These are phyloP conservation scores for Lysandra bellargus DNA, from an alignment of 2,888 invertebrate species.

Conservation along the genomic window DNA sequence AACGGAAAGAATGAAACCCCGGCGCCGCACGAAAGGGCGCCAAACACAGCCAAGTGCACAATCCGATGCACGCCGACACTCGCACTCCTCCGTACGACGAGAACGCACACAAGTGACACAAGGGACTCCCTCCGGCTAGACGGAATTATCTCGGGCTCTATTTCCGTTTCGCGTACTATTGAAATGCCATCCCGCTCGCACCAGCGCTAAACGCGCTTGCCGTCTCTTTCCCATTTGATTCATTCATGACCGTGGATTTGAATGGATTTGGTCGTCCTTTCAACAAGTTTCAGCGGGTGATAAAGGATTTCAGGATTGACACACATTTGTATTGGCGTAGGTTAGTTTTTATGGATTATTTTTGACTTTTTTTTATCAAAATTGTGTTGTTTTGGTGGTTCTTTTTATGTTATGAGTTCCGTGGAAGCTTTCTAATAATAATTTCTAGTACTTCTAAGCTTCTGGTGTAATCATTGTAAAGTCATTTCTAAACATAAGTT, in stretches of 20 bases:
- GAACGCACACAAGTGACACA: slow-evolving; percentile 78
- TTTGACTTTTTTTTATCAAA: not conserved
- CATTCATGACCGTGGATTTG: slow-evolving; percentile 77
- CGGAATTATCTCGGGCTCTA: slow-evolving; percentile 79
- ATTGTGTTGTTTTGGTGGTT: not conserved
- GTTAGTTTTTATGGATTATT: not conserved
- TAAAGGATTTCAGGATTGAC: slow-evolving; percentile 28
- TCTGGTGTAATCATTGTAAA: not conserved
- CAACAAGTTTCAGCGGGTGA: slow-evolving; percentile 52
- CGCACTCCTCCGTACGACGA: slow-evolving; percentile 68
- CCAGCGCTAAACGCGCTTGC: slow-evolving; percentile 43
- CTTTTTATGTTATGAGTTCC: not conserved
- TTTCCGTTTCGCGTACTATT: slow-evolving; percentile 80
- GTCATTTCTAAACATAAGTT: not conserved
- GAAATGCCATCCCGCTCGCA: slow-evolving; percentile 67
- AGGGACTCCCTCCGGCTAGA: slow-evolving; percentile 80
- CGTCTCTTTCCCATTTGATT: slow-evolving; percentile 75
- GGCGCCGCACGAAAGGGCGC: slow-evolving; percentile 58
- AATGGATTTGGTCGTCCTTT: slow-evolving; percentile 69
- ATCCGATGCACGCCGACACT: slow-evolving; percentile 67
- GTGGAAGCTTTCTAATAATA: not conserved
- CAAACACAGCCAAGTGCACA: slow-evolving; percentile 51
- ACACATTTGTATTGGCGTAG: slow-evolving; percentile 38
- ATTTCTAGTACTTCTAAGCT: not conserved
- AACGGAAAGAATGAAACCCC: slow-evolving; percentile 65